Evolutionary conservation across 2,113 vertebrate species (phyloP), one percentile per base, ranked within the genome.

Genomic region (Bufo gargarizans): DNA sequence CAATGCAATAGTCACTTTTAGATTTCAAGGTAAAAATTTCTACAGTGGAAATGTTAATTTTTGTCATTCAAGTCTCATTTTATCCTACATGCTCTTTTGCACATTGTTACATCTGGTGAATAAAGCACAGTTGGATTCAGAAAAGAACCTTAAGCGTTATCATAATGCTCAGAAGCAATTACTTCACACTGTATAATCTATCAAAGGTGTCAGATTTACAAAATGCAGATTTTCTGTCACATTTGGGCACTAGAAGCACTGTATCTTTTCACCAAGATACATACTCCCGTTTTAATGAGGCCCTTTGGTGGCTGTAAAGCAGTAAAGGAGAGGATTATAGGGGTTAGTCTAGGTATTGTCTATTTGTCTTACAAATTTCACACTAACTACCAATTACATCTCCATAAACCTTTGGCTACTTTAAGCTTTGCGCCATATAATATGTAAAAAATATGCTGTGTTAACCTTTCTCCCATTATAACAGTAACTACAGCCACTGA

Each of bases 331-430:
- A 94, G 94, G 95, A 96, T 95, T 94, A 94, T 94, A 95, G 92
- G 93, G 95, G 94, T 95, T 94, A 95, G 94, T 93, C 92, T 94
- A 93, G 94, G 95, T 96, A 95, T 96, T 96, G 96, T 97, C 96
- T 97, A 97, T 97, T 97, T 97, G 95, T 97, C 96, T 97, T 97
- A 96, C 96, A 97, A 97, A 97, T 96, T 96, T 96, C 96, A 96
- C 96, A 96, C 96, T 97, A 97, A 97, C 96, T 97, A 97, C 96
- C 96, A 97, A 97, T 97, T 97, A 97, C 95, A 96, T 96, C 86
- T 95, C 95, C 95, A 97, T 97, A 97, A 97, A 96, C 96, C 96
- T 97, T 96, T 96, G 96, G 95, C 95, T 96, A 96, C 94, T 95
- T 95, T 92, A 94, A 94, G 93, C 95, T 95, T 92, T 93, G 95